phyloP scores from a whole-genome alignment of 2,113 vertebrate genomes.

The Amazona vittata region DNA sequence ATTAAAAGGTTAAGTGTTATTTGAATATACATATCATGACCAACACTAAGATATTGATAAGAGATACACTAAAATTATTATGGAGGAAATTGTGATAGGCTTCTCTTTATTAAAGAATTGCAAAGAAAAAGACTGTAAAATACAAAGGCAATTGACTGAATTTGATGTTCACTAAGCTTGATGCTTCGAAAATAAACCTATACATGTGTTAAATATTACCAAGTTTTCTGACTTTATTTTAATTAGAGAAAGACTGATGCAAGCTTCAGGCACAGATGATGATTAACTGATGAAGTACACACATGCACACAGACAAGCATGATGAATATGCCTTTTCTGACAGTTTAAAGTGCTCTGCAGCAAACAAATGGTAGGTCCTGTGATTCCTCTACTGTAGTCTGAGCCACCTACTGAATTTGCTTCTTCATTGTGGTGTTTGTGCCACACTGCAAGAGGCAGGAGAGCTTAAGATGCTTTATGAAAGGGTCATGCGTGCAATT shows the following conservation, averaged over 20 bases:
- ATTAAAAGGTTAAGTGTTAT: background rate
- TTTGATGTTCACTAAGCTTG: background rate
- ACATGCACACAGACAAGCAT: background rate
- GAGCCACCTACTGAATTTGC: background rate
- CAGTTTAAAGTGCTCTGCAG: background rate
- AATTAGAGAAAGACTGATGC: background rate
- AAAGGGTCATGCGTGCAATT: background rate
- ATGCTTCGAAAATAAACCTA: background rate
- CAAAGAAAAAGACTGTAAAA: background rate
- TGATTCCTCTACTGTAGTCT: background rate
- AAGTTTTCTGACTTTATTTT: background rate
- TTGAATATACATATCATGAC: background rate
- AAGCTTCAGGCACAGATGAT: background rate
- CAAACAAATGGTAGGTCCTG: background rate
- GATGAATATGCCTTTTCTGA: background rate
- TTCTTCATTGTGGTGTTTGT: background rate
- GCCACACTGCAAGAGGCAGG: background rate
- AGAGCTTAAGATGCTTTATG: background rate
- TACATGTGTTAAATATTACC: background rate
- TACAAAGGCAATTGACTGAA: background rate
- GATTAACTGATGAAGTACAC: background rate
- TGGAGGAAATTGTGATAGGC: background rate
- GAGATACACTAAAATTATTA: background rate
- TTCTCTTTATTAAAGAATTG: background rate
- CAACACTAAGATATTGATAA: background rate